Evolutionary conservation across 1,140 invertebrate genomes (phyloP).

Genomic region (Ganaspis sp.): DNA sequence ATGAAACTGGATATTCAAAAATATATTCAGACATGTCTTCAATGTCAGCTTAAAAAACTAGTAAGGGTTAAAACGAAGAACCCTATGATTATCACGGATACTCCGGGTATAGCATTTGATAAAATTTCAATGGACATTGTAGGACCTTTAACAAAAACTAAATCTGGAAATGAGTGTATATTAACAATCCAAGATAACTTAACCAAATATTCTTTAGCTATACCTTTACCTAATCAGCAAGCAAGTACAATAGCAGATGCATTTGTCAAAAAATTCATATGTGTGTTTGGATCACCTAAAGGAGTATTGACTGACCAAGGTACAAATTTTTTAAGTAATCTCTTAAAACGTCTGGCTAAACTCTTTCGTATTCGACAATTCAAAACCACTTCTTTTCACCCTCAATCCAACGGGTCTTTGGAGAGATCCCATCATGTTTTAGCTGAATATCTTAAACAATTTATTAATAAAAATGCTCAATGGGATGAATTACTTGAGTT

Average conservation of each 20-base stretch:
- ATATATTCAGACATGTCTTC: conserved; percentile 39
- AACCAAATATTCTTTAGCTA: conserved; percentile 53
- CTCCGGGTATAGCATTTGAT: conserved; percentile 21
- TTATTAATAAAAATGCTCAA: conserved; percentile 49
- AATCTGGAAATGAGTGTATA: conserved; percentile 17
- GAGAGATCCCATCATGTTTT: too few relatives aligned
- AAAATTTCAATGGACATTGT: conserved; percentile 44
- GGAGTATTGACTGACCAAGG: conserved; percentile 59
- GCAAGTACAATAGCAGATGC: conserved; percentile 49
- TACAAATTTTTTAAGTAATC: too few relatives aligned
- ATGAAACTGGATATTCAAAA: conserved; percentile 45
- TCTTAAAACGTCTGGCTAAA: conserved; percentile 52
- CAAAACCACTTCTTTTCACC: conserved; percentile 67
- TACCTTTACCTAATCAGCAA: conserved; percentile 42
- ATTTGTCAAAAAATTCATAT: conserved; percentile 47
- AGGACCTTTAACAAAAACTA: conserved; percentile 27
- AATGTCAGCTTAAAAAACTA: conserved; percentile 53
- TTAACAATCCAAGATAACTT: conserved; percentile 49
- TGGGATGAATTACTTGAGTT: conserved; percentile 66
- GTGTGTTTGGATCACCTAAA: conserved; percentile 54
- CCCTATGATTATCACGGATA: conserved; percentile 35
- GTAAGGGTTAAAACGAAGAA: conserved; percentile 30
- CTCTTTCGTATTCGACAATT: conserved; percentile 54
- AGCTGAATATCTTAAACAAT: too few relatives aligned
- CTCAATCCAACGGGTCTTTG: conserved; percentile 64